Evolutionary conservation across 2,888 invertebrate species (phyloP), one percentile per base, ranked within the genome.

Genomic region (Cephus sareptanus): DNA sequence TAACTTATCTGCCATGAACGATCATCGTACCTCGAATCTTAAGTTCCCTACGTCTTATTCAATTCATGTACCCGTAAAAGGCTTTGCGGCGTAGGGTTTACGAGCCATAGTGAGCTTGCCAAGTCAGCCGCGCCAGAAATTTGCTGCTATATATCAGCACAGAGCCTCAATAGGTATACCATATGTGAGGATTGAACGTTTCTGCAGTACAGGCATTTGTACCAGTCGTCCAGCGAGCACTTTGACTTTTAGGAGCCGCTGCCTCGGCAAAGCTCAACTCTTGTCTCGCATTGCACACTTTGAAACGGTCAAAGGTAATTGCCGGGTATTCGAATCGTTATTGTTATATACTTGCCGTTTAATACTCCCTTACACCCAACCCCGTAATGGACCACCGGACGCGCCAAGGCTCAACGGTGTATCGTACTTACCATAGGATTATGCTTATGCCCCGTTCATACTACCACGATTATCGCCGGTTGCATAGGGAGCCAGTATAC

Each of bases 1-100:
- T 15, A 9, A 23, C 23, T 23, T 23, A 23, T 56, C 23, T 56
- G 23, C 23, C 56, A 56, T 9, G 56, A 23, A 56, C 23, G 56
- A 56, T 56, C 23, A 56, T 77, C 70, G 75, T 77, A 37, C 74
- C 69, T 74, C 76, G 76, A 79, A 76, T 77, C 71, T 76, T 74
- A 77, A 74, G 77, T 79, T 69, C 70, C 75, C 37, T 73, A 76
- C 75, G 75, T 79, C 79, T 79, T 79, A 79, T 79, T 79, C 79
- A 79, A 77, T 79, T 79, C 76, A 77, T 71, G 77, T 77, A 76
- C 79, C 77, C 79, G 76, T 79, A 77, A 79, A 79, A 76, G 77
- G 75, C 76, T 77, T 79, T 79, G 79, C 79, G 79, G 76, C 76
- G 56, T 76, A 77, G 56, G 76, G 79, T 77, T 79, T 79, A 79